Conservation (phyloP, 1,140 invertebrate genomes). For the Doryteuthis pealeii region DNA sequence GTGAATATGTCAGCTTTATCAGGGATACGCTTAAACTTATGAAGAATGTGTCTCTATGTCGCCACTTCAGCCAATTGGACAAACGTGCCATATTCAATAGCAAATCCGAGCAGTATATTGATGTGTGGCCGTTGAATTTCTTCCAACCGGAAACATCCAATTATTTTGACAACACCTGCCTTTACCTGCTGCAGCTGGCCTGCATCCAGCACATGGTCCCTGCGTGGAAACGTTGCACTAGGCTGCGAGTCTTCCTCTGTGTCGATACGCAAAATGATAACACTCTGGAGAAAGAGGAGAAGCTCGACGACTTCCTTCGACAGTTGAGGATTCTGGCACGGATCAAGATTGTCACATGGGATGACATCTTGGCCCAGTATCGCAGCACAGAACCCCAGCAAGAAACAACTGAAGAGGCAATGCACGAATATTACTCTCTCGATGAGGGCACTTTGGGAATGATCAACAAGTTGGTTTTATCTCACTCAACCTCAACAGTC, state of each 20-base stretch:
- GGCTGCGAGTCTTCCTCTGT: constrained; percentile 82
- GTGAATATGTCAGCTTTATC: constrained; percentile 88
- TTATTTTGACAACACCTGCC: constrained; percentile 69
- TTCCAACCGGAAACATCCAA: constrained; percentile 55
- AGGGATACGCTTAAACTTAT: constrained; percentile 82
- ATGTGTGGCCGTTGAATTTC: constrained; percentile 84
- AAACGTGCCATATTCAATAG: constrained; percentile 51
- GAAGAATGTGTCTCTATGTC: constrained; percentile 91
- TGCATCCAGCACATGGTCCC: constrained; percentile 90
- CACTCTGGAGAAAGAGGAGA: constrained; percentile 62
- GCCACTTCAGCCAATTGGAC: constrained; percentile 86
- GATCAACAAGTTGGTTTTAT: constrained; percentile 76
- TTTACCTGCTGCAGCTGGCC: constrained; percentile 95
- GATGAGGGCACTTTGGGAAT: constrained; percentile 62
- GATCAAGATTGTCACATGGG: constrained; percentile 65
- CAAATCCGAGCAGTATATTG: constrained; percentile 70
- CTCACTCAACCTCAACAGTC: constrained; percentile 74
- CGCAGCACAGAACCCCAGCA: background rate
- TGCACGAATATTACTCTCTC: constrained; percentile 40
- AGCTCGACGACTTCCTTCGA: constrained; percentile 63
- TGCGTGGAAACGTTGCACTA: constrained; percentile 67
- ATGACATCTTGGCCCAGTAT: constrained; percentile 32
- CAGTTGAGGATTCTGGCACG: constrained; percentile 66
- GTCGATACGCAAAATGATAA: constrained; percentile 56
- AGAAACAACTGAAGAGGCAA: constrained; percentile 24